Base-by-base conservation (phyloP, 2,888 invertebrate genomes). In the Dicyrtoma fusca region DNA sequence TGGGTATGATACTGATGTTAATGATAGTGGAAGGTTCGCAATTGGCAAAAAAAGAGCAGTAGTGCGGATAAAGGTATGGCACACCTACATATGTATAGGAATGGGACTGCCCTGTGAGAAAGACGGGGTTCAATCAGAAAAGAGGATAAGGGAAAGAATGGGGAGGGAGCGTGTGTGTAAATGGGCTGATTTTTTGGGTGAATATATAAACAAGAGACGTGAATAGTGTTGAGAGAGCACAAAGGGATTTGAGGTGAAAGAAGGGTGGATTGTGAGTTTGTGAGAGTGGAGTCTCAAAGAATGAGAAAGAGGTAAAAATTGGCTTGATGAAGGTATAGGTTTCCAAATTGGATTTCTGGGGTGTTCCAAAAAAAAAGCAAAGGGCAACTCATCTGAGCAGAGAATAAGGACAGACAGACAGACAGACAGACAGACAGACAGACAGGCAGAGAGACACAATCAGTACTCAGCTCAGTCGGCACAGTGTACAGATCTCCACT, bases 281-380 rank as follows among this genome's bases (percentile, higher is more conserved):
- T 14, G 17, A 25, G 55, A 63, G 47, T 42, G 44, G 63, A 21
- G 45, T 64, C 8, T 44, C n/a, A n/a, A 44, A 64, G 64, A 64
- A 21, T 49, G 49, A 47, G 49, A 25, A 49, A 64, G 49, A 64
- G 49, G 25, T 61, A 62, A 62, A 47, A 69, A n/a, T 47, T 47
- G 53, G 61, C 42, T 49, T 66, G 57, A 69, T 57, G 57, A 59
- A 61, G 34, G 61, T 61, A 69, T 62, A 69, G 47, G 19, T 61
- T 69, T 61, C 49, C 14, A 61, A 49, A 51, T 49, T 61, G 62
- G n/a, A 61, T 49, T 69, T 64, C n/a, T 44, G 44, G 69, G 69
- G 59, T 61, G 51, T 65, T 17, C 49, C 25, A 11, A 49, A 11
- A 25, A 65, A 63, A 65, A 19, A 53, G 21, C 14, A n/a, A 23